phyloP scores from a whole-genome alignment of 2,113 vertebrate genomes.

The Gorsachius goisagi region DNA sequence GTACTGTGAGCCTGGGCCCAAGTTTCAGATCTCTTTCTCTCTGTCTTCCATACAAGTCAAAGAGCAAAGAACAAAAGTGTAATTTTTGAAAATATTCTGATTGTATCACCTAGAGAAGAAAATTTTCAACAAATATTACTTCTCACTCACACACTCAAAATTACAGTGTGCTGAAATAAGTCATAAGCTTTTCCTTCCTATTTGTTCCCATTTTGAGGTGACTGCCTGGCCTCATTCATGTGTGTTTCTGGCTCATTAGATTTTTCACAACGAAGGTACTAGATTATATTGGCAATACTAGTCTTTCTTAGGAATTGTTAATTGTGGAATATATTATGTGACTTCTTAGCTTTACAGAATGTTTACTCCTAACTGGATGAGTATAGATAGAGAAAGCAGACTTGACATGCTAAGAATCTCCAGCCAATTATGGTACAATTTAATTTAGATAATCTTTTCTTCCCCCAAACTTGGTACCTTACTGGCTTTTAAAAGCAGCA shows the following conservation, averaged over 20 bases:
- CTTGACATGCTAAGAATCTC: not conserved
- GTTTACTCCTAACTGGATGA: not conserved
- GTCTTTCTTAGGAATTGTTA: not conserved
- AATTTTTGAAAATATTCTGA: not conserved
- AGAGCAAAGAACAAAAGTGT: not conserved
- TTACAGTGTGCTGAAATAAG: not conserved
- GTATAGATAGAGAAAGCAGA: not conserved
- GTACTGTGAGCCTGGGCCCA: not conserved
- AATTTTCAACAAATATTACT: not conserved
- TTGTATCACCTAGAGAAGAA: not conserved
- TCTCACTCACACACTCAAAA: not conserved
- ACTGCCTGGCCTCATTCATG: not conserved
- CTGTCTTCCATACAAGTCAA: not conserved
- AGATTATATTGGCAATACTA: not conserved
- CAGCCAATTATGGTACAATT: not conserved
- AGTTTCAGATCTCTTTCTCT: not conserved
- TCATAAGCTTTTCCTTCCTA: not conserved
- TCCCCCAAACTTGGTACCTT: not conserved
- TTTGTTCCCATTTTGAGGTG: not conserved
- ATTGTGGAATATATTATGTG: not conserved
- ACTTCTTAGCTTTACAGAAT: not conserved
- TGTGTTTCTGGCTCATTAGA: not conserved
- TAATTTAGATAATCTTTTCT: not conserved
- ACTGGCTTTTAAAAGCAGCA: not conserved
- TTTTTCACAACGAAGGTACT: not conserved